These are phyloP conservation scores for fruit fly (Drosophila melanogaster) DNA, from an alignment of 1,140 invertebrate genomes.

Conservation along the genomic window Release_6_plus_ISO1_MT NT_033777.3:18535501-18536000, in stretches of 20 bases:
- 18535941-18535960: neutral
- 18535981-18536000: neutral
- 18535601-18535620: slow-evolving; percentile 53
- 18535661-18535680: slow-evolving; percentile 13
- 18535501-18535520: neutral
- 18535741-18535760: slow-evolving; percentile 65
- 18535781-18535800: neutral
- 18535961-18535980: neutral
- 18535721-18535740: slow-evolving; percentile 49
- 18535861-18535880: slow-evolving; percentile 78
- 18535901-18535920: slow-evolving; percentile 10
- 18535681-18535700: neutral
- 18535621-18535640: slow-evolving; percentile 50
- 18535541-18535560: slow-evolving; percentile 57
- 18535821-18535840: slow-evolving; percentile 60
- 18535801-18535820: slow-evolving; percentile 34
- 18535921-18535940: neutral
- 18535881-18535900: slow-evolving; percentile 35
- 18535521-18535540: slow-evolving; percentile 46
- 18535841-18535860: slow-evolving; percentile 81
- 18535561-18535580: slow-evolving; percentile 16
- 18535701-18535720: slow-evolving; percentile 41
- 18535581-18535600: slow-evolving; percentile 3
- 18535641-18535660: slow-evolving; percentile 30
- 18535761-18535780: slow-evolving; percentile 30